Percentiles rank a stretch among this genome's conserved stretches.
Conservation (phyloP, 1,140 invertebrate species). For the Euglossa dilemma region DNA sequence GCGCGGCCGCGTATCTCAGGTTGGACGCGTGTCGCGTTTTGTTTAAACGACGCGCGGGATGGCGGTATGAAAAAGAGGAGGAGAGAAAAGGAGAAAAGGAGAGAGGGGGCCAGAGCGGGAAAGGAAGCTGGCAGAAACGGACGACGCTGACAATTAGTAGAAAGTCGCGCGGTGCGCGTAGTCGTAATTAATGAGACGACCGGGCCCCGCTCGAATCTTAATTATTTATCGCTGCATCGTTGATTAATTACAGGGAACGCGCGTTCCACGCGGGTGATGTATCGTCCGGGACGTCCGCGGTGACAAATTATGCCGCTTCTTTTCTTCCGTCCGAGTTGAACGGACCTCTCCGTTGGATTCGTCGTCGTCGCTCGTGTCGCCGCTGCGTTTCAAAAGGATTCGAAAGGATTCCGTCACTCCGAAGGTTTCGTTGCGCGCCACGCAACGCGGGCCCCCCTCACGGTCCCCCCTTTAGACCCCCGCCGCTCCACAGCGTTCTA, state of each 20-base stretch:
- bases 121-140: conserved; percentile 39
- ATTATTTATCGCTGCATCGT: conserved; percentile 69
- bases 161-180: conserved; percentile 57
- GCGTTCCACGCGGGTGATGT: conserved; percentile 52
- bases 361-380: background rate
- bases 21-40: conserved; percentile 20
- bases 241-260: conserved; percentile 64
- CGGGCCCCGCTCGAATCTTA: conserved; percentile 61
- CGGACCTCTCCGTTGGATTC: background rate
- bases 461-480: no score
- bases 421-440: background rate
- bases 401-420: conserved; percentile 21
- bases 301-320: conserved; percentile 65
- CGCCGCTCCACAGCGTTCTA: background rate
- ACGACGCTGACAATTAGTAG: conserved; percentile 58
- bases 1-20: background rate
- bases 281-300: conserved; percentile 57
- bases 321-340: conserved; percentile 21
- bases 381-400: conserved; percentile 30
- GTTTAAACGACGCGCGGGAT: conserved; percentile 1
- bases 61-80: background rate
- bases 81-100: background rate
- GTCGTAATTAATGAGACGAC: conserved; percentile 66
- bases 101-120: background rate
- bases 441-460: no score